These are phyloP conservation scores for Dolomedes plantarius DNA, from an alignment of 2,888 invertebrate genomes.

Conservation along the genomic window DNA sequence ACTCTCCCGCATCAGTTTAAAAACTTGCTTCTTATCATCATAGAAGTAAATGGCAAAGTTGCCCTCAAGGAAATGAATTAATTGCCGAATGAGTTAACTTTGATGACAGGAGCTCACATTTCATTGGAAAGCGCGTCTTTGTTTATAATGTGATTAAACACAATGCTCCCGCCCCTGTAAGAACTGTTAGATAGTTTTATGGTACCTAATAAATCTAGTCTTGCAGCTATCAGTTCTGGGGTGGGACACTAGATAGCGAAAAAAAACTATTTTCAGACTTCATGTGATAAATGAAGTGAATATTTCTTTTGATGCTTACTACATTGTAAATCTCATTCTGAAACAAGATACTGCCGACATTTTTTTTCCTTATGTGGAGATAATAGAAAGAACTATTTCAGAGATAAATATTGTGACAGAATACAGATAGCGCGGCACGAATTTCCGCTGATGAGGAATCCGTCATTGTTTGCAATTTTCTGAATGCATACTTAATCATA, in stretches of 20 bases:
- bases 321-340: neutral
- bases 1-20: too few relatives aligned
- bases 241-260: neutral
- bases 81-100: neutral
- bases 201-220: neutral
- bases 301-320: neutral
- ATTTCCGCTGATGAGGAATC: neutral
- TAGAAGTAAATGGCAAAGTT: neutral
- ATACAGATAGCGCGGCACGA: neutral
- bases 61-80: neutral
- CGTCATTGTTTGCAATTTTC: neutral
- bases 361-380: neutral
- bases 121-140: neutral
- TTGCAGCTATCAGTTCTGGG: neutral
- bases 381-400: neutral
- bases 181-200: neutral
- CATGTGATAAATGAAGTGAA: neutral
- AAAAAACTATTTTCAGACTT: neutral
- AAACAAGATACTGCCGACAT: neutral
- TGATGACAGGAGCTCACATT: neutral
- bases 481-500: too few relatives aligned
- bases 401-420: neutral
- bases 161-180: neutral
- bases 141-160: conserved; percentile 14
- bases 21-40: too few relatives aligned